phyloP scores from a whole-genome alignment of 1,140 invertebrate genomes.

The Euura lappo region DNA sequence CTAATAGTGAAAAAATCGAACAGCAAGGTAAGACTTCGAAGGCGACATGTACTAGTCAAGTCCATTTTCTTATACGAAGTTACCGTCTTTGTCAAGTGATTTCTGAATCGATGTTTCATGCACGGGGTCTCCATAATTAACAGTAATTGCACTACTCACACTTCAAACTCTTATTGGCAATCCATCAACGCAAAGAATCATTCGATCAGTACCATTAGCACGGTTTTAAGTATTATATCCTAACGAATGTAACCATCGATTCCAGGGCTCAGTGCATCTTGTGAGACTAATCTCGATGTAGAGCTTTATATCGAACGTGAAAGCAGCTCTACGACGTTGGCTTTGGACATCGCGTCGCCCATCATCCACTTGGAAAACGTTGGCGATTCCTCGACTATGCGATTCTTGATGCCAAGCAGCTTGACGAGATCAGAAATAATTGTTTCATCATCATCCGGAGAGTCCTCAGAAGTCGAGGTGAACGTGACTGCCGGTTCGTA shows the following conservation, averaged over 20 bases:
- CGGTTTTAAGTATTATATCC: too few species aligned
- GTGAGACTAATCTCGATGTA: constrained; percentile 64
- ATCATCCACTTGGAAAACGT: constrained; percentile 36
- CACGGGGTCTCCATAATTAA: too few species aligned
- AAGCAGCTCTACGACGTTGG: constrained; percentile 34
- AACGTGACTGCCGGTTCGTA: constrained; percentile 38
- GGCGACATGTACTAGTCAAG: too few species aligned
- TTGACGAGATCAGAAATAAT: constrained; percentile 28
- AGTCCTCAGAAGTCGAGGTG: constrained; percentile 41
- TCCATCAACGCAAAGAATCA: too few species aligned
- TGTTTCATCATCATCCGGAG: constrained; percentile 43
- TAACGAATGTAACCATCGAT: constrained; percentile 5
- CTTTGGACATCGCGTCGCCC: constrained; percentile 35
- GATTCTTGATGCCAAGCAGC: constrained; percentile 41
- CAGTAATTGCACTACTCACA: too few species aligned
- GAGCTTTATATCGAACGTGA: constrained; percentile 60
- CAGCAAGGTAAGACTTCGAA: constrained; percentile 68
- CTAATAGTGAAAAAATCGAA: constrained; percentile 70
- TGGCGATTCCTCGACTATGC: constrained; percentile 41
- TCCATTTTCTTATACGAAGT: not conserved
- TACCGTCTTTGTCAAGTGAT: not conserved
- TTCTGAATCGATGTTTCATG: too few species aligned
- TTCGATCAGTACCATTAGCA: too few species aligned
- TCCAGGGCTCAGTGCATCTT: constrained; percentile 59
- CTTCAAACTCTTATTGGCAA: too few species aligned